Conservation (phyloP, 1,140 invertebrate species). For the Drosophila bifasciata region DNA sequence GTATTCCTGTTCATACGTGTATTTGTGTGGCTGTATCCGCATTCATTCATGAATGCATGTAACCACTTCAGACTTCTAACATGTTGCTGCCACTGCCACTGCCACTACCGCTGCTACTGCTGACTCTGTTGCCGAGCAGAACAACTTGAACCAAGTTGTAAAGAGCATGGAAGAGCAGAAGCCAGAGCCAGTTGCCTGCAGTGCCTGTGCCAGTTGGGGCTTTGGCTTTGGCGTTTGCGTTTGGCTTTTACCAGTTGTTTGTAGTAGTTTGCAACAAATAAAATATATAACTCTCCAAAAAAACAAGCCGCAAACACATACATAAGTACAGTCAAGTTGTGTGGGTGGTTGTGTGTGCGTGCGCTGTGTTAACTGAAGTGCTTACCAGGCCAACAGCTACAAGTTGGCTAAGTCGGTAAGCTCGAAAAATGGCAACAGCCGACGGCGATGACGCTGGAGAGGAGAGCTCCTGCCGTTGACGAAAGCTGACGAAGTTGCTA, state of each 20-base stretch:
- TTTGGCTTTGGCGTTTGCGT: conserved; percentile 25
- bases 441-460: conserved; percentile 15
- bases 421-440: conserved; percentile 71
- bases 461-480: conserved; percentile 62
- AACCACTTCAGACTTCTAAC: conserved; percentile 42
- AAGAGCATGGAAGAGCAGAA: conserved; percentile 42
- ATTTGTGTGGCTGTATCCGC: not conserved
- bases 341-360: conserved; percentile 13
- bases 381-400: conserved; percentile 60
- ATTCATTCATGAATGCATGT: conserved; percentile 29
- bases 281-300: conserved; percentile 34
- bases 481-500: conserved; percentile 66
- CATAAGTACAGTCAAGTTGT: not conserved
- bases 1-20: conserved; percentile 12
- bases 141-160: conserved; percentile 32
- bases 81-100: conserved; percentile 20
- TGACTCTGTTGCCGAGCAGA: not conserved
- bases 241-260: conserved; percentile 39
- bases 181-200: conserved; percentile 6
- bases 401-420: conserved; percentile 68
- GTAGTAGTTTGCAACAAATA: conserved; percentile 44
- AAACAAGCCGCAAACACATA: conserved; percentile 34
- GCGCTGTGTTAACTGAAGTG: conserved; percentile 48
- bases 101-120: too few relatives aligned
- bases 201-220: conserved; percentile 22